Conservation (phyloP, 2,888 invertebrate genomes). For the Drosophila leonis region DNA sequence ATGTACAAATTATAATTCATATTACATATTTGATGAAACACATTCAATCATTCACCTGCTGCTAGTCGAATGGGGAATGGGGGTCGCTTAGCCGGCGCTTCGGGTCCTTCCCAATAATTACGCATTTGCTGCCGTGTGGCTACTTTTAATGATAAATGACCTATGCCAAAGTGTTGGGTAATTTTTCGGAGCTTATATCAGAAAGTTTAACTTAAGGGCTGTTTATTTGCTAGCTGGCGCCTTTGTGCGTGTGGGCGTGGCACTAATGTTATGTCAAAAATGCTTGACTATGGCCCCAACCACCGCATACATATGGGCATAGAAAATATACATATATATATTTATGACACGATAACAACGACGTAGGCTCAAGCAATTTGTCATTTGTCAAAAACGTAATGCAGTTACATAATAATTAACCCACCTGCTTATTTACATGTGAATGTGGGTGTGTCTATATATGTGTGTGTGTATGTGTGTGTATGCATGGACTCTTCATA, state of each 20-base stretch:
- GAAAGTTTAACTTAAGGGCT: conserved; percentile 62
- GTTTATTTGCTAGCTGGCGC: conserved; percentile 61
- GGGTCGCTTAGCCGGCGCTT: neutral
- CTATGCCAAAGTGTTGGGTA: conserved; percentile 73
- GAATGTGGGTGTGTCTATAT: neutral
- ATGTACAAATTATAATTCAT: conserved; percentile 80
- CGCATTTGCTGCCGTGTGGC: conserved; percentile 72
- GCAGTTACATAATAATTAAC: conserved; percentile 79
- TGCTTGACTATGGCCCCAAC: conserved; percentile 34
- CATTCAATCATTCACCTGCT: conserved; percentile 71
- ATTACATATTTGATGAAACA: conserved; percentile 81
- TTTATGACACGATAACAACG: conserved; percentile 39
- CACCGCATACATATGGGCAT: neutral
- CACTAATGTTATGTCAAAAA: conserved; percentile 77
- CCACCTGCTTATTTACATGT: conserved; percentile 38
- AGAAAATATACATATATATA: conserved; percentile 24
- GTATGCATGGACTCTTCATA: neutral
- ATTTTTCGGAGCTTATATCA: conserved; percentile 75
- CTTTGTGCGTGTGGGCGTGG: conserved; percentile 55
- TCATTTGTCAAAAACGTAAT: conserved; percentile 77
- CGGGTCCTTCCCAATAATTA: conserved; percentile 63
- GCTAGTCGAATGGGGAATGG: neutral
- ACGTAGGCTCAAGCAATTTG: conserved; percentile 61
- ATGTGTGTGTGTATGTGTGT: neutral
- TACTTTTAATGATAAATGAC: conserved; percentile 80